Conservation (phyloP, 2,113 vertebrate genomes). For the Alectura lathami region DNA sequence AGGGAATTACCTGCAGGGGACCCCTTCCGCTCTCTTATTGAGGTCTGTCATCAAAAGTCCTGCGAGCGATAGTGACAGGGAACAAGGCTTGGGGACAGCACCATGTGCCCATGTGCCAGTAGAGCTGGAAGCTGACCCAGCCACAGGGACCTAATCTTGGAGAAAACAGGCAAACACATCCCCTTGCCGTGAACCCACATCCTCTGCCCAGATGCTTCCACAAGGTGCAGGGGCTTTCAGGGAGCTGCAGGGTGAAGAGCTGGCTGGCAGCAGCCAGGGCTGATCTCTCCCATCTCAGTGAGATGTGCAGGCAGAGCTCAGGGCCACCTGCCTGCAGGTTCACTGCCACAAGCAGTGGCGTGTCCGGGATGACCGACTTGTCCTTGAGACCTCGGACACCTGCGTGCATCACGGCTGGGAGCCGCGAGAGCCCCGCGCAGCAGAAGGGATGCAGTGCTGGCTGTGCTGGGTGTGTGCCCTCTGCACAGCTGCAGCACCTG, state of each 20-base stretch:
- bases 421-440: neutral
- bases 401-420: neutral
- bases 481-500: neutral
- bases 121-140: neutral
- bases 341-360: neutral
- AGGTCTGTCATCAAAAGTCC: neutral
- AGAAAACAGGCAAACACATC: neutral
- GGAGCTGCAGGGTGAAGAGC: neutral
- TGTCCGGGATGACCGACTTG: neutral
- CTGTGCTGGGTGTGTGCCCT: neutral
- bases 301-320: neutral
- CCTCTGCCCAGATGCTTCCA: neutral
- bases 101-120: fast-evolving
- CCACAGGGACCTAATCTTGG: neutral
- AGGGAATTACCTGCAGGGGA: neutral
- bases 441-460: neutral
- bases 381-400: neutral
- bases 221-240: neutral
- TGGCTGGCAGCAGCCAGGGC: neutral
- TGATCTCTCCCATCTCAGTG: neutral
- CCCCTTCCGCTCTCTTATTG: neutral
- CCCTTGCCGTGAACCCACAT: fast-evolving
- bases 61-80: neutral
- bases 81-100: neutral
- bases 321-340: neutral